Evolutionary conservation across 2,797 vertebrate species (phyloP).

Genomic region (Pyrocephalus nanus): DNA sequence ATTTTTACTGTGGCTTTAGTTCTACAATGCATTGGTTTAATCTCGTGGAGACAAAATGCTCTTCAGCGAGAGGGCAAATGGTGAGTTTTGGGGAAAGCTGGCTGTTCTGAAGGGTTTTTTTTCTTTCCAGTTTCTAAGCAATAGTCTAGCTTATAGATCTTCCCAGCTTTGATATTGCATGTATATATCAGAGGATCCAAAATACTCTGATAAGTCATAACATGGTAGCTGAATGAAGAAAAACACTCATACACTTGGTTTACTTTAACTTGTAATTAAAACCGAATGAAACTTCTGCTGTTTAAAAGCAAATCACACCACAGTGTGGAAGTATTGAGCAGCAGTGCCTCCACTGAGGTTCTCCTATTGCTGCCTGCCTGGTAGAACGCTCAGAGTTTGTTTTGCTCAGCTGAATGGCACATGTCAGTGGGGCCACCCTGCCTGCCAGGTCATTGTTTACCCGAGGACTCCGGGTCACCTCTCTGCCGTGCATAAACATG

Average conservation of each 20-base stretch:
- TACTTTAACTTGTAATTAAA: background rate
- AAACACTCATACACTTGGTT: background rate
- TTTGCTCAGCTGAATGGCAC: background rate
- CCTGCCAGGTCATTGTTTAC: background rate
- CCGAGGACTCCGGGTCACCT: background rate
- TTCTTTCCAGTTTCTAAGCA: background rate
- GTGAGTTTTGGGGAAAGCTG: background rate
- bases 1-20: background rate
- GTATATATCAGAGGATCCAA: background rate
- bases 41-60: background rate
- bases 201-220: background rate
- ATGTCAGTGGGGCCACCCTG: fast-evolving
- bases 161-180: background rate
- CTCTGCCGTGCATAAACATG: background rate
- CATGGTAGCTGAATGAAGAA: background rate
- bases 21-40: background rate
- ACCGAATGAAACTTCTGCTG: fast-evolving
- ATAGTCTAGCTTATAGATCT: background rate
- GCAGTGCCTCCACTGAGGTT: background rate
- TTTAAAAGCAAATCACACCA: fast-evolving
- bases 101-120: background rate
- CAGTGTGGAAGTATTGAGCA: background rate
- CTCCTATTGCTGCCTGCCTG: background rate
- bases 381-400: fast-evolving
- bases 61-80: background rate